Evolutionary conservation across 2,113 vertebrate genomes (phyloP).

Genomic region (Malurus cyaneus): DNA sequence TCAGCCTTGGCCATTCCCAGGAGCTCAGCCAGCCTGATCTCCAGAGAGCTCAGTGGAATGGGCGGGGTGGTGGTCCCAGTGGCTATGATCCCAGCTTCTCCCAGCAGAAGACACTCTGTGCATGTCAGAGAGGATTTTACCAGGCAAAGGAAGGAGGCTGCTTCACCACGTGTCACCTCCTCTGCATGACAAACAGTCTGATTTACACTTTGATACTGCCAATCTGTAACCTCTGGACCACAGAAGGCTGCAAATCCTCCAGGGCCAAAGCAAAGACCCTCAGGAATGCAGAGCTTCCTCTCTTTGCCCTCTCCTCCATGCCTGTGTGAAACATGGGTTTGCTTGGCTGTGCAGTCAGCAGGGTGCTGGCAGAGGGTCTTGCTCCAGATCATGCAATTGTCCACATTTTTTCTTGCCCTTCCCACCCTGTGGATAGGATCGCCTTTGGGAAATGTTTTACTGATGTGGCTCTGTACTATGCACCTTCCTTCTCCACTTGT

Average conservation of each 20-base stretch:
- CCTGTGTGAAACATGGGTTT: rapidly evolving
- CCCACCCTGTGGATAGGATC: rapidly evolving
- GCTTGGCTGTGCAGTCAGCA: background rate
- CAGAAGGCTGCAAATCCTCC: background rate
- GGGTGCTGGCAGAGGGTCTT: background rate
- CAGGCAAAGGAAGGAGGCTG: background rate
- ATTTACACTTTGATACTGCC: background rate
- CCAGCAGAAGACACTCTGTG: conserved; percentile 21
- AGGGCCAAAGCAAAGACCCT: background rate
- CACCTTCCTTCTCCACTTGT: background rate
- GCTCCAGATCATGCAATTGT: background rate
- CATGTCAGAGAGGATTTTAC: background rate
- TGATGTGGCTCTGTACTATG: rapidly evolving
- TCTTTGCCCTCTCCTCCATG: rapidly evolving
- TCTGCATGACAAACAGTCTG: background rate
- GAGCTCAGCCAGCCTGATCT: background rate
- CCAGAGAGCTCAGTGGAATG: background rate
- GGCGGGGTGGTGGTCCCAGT: background rate
- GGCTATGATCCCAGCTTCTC: background rate
- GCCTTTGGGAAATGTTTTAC: background rate
- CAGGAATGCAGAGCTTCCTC: background rate
- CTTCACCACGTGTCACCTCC: background rate
- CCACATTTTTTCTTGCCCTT: background rate
- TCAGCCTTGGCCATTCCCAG: background rate
- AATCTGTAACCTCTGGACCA: background rate